Evolutionary conservation across 2,797 vertebrate genomes (phyloP), one percentile per base, ranked within the genome.

Genomic region (Phaenicophaeus curvirostris): DNA sequence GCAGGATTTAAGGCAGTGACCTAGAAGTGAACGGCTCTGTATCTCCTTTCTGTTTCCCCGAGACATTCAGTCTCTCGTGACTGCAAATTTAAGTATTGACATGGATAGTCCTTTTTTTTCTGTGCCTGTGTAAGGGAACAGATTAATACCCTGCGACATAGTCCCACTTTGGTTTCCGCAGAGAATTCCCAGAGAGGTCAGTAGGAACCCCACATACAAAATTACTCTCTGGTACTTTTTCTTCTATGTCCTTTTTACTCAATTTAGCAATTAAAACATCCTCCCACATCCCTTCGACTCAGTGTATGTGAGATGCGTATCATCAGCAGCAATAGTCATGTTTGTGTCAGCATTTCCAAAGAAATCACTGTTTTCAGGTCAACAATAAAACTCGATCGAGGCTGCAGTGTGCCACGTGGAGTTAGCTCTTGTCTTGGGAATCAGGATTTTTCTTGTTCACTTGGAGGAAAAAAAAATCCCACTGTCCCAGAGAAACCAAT

Each of bases 1-100:
- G 94, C 96, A 96, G 87, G 84, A 93, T 96, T 95, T 94, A 75
- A 95, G 88, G 61, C 94, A 95, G 92, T 97, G 96, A 97, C 97
- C 96, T 96, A 93, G 96, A 97, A 96, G 95, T 62, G 93, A 96
- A 96, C 93, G 83, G 85, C 87, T 93, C 39, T 80, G 37, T 86
- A 87, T 94, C 72, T 85, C 69, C 83, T 92, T 87, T 93, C 88
- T 94, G 66, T 95, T 95, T 95, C 76, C 57, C 44, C 3, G 14
- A 96, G 95, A 95, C 89, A 91, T 69, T 85, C 91, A 48, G 80
- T 89, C 90, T 95, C 90, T 94, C 11, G 15, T 95, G 94, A 85
- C 89, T 95, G 83, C 80, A 82, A 66, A 94, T 95, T 89, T 93
- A 94, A 86, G 82, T 94, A 88, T 90, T 90, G 94, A 95, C 89